A percentile compares a stretch with the other conserved stretches of the same genome.
Conservation (phyloP, 2,797 vertebrate genomes). For the Chaetodon trifasciatus region DNA sequence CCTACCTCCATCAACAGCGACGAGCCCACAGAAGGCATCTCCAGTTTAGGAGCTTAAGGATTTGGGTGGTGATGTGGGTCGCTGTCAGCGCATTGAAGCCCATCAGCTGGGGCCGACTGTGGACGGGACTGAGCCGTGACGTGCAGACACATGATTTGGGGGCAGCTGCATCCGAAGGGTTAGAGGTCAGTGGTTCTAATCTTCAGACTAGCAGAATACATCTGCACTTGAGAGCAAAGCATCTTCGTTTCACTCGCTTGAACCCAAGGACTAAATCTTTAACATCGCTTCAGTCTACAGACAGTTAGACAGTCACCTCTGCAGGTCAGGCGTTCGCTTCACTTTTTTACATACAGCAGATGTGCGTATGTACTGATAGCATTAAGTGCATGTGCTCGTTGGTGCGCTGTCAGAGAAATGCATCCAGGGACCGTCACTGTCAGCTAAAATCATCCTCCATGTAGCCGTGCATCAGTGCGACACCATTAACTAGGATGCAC, state of each 20-base stretch:
- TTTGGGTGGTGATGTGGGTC: constrained; percentile 7
- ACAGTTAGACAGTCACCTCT: background rate
- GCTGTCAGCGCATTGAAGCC: constrained; percentile 11
- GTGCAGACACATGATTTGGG: constrained; percentile 47
- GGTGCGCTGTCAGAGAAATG: background rate
- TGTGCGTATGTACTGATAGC: too few relatives aligned
- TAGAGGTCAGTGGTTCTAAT: constrained; percentile 63
- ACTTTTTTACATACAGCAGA: too few relatives aligned
- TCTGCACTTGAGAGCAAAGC: constrained; percentile 44
- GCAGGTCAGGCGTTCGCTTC: background rate
- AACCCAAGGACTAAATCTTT: background rate
- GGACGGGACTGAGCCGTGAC: constrained; percentile 34
- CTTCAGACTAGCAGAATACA: constrained; percentile 38
- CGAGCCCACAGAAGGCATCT: constrained; percentile 26
- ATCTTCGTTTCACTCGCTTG: constrained; percentile 3
- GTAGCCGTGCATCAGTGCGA: background rate
- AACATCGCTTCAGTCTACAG: background rate
- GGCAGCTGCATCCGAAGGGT: constrained; percentile 48
- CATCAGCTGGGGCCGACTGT: constrained; percentile 15
- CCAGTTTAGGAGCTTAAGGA: constrained; percentile 30
- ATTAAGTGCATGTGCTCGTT: background rate
- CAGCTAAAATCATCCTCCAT: background rate
- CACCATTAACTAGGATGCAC: background rate
- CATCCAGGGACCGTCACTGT: background rate
- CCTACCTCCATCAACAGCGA: constrained; percentile 27